Evolutionary conservation across 2,888 invertebrate species (phyloP).

Genomic region (Tinea trinotella): DNA sequence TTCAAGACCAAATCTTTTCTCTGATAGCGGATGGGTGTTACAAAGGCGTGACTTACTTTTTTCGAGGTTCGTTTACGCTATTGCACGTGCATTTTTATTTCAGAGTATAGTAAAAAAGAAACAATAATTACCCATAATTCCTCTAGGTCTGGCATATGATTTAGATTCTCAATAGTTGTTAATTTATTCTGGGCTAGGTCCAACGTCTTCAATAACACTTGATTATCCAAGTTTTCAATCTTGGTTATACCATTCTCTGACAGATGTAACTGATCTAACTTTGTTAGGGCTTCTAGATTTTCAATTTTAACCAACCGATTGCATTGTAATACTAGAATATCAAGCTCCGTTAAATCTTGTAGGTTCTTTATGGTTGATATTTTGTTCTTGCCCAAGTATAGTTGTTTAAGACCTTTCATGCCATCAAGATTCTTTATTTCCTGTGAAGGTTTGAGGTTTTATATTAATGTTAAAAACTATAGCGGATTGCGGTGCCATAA

Average conservation of each 20-base stretch:
- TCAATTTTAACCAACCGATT: slow-evolving; percentile 92
- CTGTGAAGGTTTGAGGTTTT: slow-evolving; percentile 45
- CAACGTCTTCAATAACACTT: slow-evolving; percentile 83
- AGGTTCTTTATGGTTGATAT: slow-evolving; percentile 89
- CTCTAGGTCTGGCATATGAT: slow-evolving; percentile 82
- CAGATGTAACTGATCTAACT: slow-evolving; percentile 90
- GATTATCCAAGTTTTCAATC: slow-evolving; percentile 83
- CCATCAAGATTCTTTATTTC: slow-evolving; percentile 89
- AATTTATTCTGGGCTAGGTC: slow-evolving; percentile 94
- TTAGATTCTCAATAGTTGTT: slow-evolving; percentile 82
- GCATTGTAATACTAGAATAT: slow-evolving; percentile 89
- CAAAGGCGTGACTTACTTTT: too few species aligned
- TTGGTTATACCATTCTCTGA: slow-evolving; percentile 91
- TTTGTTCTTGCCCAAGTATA: slow-evolving; percentile 96
- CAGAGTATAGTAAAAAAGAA: too few species aligned
- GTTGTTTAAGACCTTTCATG: slow-evolving; percentile 79
- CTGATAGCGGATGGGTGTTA: too few species aligned
- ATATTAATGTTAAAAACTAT: slow-evolving; percentile 10
- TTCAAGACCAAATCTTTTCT: too few species aligned
- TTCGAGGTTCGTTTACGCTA: too few species aligned
- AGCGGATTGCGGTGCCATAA: too few species aligned
- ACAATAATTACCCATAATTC: slow-evolving; percentile 90
- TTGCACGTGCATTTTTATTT: too few species aligned
- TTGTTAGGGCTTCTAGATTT: slow-evolving; percentile 80
- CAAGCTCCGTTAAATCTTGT: slow-evolving; percentile 78